These are phyloP conservation scores for Coregonus suidteri DNA, from an alignment of 2,797 vertebrate genomes.

Conservation along the genomic window DNA sequence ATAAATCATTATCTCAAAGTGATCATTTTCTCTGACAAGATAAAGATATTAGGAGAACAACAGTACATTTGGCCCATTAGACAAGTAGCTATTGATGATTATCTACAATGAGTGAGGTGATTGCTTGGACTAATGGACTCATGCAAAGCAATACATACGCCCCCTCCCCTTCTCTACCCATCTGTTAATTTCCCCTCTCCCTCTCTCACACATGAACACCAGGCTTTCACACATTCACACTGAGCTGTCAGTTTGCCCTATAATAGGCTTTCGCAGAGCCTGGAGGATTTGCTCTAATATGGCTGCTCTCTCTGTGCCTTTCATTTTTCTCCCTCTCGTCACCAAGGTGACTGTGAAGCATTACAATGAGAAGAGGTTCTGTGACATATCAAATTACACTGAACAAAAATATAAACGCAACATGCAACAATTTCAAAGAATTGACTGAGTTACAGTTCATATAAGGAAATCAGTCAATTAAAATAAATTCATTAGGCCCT, in stretches of 20 bases:
- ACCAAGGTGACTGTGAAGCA: conserved; percentile 14
- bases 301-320: neutral
- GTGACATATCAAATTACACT: neutral
- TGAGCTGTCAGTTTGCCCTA: neutral
- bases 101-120: neutral
- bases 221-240: conserved; percentile 11
- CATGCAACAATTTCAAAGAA: no score
- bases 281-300: conserved; percentile 33
- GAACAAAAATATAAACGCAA: no score
- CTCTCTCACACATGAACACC: neutral
- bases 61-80: neutral
- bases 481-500: no score
- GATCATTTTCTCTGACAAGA: neutral
- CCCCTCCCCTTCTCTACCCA: neutral
- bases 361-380: neutral
- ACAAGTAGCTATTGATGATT: neutral
- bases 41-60: neutral
- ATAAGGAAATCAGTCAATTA: no score
- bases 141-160: neutral
- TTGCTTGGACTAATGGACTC: neutral
- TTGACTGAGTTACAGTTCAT: no score
- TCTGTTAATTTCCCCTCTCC: neutral
- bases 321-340: neutral
- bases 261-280: conserved; percentile 45
- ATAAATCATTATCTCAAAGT: neutral